Evolutionary conservation across 1,140 invertebrate species (phyloP), one percentile per base, ranked within the genome.

Genomic region (Diorhabda elongata): DNA sequence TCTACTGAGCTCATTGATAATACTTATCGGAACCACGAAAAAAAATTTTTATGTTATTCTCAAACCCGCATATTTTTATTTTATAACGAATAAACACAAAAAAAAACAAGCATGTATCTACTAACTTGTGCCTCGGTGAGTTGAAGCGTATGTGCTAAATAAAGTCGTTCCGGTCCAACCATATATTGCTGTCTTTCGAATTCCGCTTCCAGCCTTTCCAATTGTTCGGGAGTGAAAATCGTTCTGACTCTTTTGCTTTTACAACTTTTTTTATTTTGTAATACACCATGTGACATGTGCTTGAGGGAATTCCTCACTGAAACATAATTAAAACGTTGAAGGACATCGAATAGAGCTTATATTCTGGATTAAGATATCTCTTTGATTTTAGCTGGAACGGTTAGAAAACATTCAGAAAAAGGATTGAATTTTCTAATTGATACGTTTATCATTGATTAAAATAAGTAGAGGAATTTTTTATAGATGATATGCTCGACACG

Each of bases 171-270:
- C 0, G 94, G 94, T 0, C 96, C 96, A 3, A 96, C 95, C 93
- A 98, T 95, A 81, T 98, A 98, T 79, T 98, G 96, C 76, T 97
- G 95, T 11, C 92, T 81, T 69, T 95, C 92, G 74, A 98, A 98
- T 83, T 97, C 95, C 0, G 90, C 90, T 78, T 98, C 96, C 41
- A 98, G 82, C 69, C 92, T 85, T 77, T 96, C 93, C 64, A 98
- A 80, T 82, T 98, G 96, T 75, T 97, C 94, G 0, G 93, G 91
- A 0, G 95, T 98, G 82, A 98, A 98, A 67, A 97, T 97, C 0
- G 96, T 98, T 43, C 96, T 84, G 6, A 97, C 93, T 67, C 96
- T 82, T 82, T 97, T 97, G 68, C 80, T 80, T 71, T 80, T 81
- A 61, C 78, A 79, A 58, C 69, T 73, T 64, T 80, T 80, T 71